Base-by-base conservation (phyloP, 2,888 invertebrate species). In the Octonoba sinensis region DNA sequence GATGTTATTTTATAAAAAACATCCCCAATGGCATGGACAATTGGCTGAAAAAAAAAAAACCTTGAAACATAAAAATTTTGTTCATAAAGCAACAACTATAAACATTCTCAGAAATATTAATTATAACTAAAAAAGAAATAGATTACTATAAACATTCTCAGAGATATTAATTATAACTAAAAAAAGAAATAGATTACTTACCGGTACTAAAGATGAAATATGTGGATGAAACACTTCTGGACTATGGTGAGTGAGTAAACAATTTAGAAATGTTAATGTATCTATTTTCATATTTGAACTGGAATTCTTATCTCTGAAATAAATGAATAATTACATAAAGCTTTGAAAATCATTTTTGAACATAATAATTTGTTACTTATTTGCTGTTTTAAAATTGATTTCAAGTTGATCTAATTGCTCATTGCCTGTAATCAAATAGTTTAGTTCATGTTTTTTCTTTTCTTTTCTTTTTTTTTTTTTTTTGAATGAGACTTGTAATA, bases 231-330 rank as follows among this genome's bases (percentile, higher is more conserved):
- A 96, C 1, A 93, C 93, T 86, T 91, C 92, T 0, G 93, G 93
- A 54, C 91, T 91, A 89, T 97, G 96, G 2, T 94, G 93, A 66
- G 93, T 91, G 83, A 97, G 90, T 75, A 96, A 90, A 87, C 93
- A 93, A 89, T 95, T 93, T 81, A 99, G 91, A 89, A 99, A 99
- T 60, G 95, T 93, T 60, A 99, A 90, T 0, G 98, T 96, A 88
- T 98, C 98, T 86, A 99, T 99, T 90, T 96, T 96, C 95, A 99
- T 98, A 86, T 97, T 98, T 69, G 97, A 97, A 62, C 96, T 96
- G 0, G 96, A 95, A 87, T 95, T 94, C 87, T 96, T 96, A 87
- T 98, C 97, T 0, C 94, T 92, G 86, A 62, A 87, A 86, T 20
- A 83, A 51, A 36, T 11, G 11, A 36, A 82, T 71, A 70, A 79